Evolutionary conservation across 2,113 vertebrate genomes (phyloP), one percentile per base, ranked within the genome.

Genomic region (Heliornis fulica): DNA sequence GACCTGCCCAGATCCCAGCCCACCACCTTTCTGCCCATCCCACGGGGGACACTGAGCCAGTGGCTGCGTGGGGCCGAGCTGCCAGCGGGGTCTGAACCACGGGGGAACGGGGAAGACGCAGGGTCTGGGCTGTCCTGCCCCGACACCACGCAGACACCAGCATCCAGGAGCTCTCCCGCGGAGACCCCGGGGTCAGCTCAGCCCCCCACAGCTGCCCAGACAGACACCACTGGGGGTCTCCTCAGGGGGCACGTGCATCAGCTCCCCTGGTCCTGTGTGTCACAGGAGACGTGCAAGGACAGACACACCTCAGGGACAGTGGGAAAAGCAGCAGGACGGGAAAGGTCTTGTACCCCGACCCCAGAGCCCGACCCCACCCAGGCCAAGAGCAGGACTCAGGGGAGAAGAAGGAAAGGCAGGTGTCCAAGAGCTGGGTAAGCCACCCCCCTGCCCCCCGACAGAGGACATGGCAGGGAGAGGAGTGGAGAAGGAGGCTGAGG

Each of bases 391-490:
- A 12, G 72, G 75, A 54, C 28, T 5, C 32, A 7, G 64, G 68
- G 88, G 50, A 53, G 77, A 71, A 38, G 6, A 0, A 15, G 90
- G 82, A n/a, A 89, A 86, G 79, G 11, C 1, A 0, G 3, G 34
- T 31, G 48, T 63, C 34, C 6, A 31, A 32, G 46, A 40, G 15
- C 26, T 16, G 40, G 7, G 12, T 3, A 31, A 51, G 36, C 7
- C 45, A 15, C 5, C n/a, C 12, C 31, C 25, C 25, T n/a, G n/a
- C n/a, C n/a, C n/a, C n/a, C n/a, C n/a, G n/a, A 17, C 0, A 1
- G 28, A 81, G 54, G 63, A 15, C 25, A 76, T 0, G 0, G 32
- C 1, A 3, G 83, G 70, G 63, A 64, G 13, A 28, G 19, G 22
- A 22, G 63, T 4, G 26, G 83, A 64, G 46, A 43, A 71, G 69